Evolutionary conservation across 2,113 vertebrate genomes (phyloP), one percentile per base, ranked within the genome.

Genomic region (Pungitius pungitius): DNA sequence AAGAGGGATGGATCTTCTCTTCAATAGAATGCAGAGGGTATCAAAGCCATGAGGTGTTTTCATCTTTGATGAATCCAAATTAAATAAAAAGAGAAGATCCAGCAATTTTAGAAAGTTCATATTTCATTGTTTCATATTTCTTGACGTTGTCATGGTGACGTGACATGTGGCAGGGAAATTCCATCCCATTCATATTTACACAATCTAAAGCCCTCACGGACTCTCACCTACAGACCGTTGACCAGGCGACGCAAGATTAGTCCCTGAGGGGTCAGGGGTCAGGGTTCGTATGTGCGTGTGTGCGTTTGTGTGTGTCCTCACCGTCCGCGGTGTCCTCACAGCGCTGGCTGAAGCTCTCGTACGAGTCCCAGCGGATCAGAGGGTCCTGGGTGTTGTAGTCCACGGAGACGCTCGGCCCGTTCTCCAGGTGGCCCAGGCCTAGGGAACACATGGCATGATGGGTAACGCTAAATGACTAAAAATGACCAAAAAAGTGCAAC

Each of bases 291-390:
- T 3, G 3, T 3, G 6, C 3, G 30, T 52, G 69, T 49, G 39
- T 60, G 66, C 67, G 56, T 26, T 57, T 61, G 20, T 57, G 45
- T 35, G 54, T 30, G 61, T 69, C 84, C 90, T 92, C 74, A 76
- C 95, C 94, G 18, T 96, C 96, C 7, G 77, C 22, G 2, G 89
- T 82, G 7, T 96, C 96, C 55, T 97, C 96, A 0, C 91, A 92
- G 58, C 89, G 94, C 9, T 93, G 92, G 63, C 75, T 94, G 82
- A 97, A 96, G 90, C 94, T 96, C 83, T 98, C 97, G 0, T 99
- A 99, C 1, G 97, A 99, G 58, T 99, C 97, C 95, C 97, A 97
- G 56, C 97, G 97, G 84, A 99, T 98, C 76, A 99, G 94, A 0
- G 96, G 95, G 76, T 99, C 97, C 0, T 96, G 95, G 0, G 96